Evolutionary conservation across 2,888 invertebrate species (phyloP).

Genomic region (Lasioglossum figueresi): DNA sequence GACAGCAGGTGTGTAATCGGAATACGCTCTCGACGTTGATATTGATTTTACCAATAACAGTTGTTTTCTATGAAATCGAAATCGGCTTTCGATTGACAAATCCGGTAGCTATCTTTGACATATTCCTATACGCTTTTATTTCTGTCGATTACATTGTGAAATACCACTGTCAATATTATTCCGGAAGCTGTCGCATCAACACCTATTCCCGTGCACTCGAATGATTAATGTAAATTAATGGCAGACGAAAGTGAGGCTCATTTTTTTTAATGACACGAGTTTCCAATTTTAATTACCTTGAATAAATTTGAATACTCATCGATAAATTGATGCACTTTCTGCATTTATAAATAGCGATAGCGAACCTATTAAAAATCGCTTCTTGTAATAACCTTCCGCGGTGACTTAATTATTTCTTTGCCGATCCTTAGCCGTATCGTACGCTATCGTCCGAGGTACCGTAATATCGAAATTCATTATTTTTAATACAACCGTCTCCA

Average conservation of each 20-base stretch:
- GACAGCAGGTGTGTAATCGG: neutral
- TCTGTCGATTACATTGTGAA: neutral
- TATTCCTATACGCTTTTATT: too few relatives aligned
- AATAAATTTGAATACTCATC: conserved; percentile 1
- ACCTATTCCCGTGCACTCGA: neutral
- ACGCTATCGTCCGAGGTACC: too few relatives aligned
- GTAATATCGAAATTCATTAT: too few relatives aligned
- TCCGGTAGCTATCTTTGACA: neutral
- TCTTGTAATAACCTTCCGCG: neutral
- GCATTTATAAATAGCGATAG: neutral
- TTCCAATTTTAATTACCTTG: neutral
- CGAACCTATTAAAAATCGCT: neutral
- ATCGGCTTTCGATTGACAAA: neutral
- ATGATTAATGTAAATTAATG: neutral
- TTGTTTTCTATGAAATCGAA: neutral
- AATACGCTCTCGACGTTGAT: neutral
- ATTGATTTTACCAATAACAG: neutral
- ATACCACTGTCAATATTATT: neutral
- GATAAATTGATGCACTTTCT: neutral
- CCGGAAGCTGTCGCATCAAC: neutral
- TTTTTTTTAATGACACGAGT: neutral
- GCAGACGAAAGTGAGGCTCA: neutral
- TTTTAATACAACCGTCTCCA: too few relatives aligned
- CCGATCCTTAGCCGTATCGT: neutral
- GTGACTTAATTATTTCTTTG: neutral